phyloP scores from a whole-genome alignment of 2,113 vertebrate genomes.

The Megaceryle maxima region DNA sequence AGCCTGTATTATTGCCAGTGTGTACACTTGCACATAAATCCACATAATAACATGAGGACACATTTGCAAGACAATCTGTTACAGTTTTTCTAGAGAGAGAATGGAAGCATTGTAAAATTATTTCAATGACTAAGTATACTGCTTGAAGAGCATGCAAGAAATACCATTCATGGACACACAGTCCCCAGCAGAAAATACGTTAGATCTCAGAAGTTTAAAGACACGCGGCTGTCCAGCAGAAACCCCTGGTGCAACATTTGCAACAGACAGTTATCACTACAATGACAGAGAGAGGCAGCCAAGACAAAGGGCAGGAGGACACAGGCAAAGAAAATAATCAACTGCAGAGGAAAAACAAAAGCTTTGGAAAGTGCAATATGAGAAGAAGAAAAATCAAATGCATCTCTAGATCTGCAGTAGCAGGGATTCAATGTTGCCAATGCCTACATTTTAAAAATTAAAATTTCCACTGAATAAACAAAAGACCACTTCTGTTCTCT shows the following conservation, averaged over 20 bases:
- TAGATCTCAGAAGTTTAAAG: neutral
- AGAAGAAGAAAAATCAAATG: neutral
- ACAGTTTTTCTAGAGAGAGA: neutral
- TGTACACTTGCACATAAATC: neutral
- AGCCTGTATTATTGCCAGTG: neutral
- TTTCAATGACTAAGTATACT: neutral
- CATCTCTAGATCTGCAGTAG: neutral
- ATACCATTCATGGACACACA: neutral
- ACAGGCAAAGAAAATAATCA: neutral
- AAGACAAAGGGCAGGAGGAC: neutral
- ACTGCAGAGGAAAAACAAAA: neutral
- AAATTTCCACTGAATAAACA: neutral
- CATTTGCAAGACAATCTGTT: slow-evolving; percentile 8
- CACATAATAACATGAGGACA: neutral
- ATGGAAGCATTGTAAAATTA: neutral
- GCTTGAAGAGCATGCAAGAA: neutral
- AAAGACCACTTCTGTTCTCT: neutral
- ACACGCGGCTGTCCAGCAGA: neutral
- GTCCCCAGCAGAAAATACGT: neutral
- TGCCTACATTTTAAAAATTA: neutral
- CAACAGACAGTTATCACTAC: neutral
- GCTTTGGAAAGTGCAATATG: neutral
- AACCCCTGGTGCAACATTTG: neutral
- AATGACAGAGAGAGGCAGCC: neutral
- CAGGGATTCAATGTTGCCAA: neutral